Percentiles rank a stretch among this genome's conserved stretches.
Conservation (phyloP, 2,113 vertebrate genomes). For the Merops nubicus region DNA sequence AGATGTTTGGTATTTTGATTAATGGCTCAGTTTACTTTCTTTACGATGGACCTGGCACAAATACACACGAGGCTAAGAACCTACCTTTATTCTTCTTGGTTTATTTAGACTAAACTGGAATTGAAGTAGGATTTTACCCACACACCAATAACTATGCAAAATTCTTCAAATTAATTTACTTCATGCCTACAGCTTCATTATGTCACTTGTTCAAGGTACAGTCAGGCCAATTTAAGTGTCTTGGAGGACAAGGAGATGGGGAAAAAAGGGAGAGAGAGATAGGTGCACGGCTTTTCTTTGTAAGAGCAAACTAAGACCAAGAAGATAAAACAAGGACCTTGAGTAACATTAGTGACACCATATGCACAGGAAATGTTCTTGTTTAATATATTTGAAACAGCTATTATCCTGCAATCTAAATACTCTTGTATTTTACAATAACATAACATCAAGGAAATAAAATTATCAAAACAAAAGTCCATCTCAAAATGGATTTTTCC, state of each 20-base stretch:
- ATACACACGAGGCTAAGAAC: neutral
- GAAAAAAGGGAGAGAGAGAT: neutral
- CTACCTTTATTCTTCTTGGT: neutral
- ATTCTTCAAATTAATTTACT: neutral
- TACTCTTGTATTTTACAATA: neutral
- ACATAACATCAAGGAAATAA: neutral
- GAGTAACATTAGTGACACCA: neutral
- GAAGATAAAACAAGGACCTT: neutral
- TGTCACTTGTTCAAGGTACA: neutral
- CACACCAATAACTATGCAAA: neutral
- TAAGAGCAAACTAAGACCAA: neutral
- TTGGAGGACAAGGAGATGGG: accelerated
- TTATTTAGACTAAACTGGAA: neutral
- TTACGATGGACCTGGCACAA: neutral
- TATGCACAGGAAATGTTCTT: neutral
- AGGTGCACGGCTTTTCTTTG: neutral
- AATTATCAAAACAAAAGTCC: neutral
- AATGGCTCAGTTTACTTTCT: neutral
- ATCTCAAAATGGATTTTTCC: neutral
- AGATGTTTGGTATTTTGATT: neutral
- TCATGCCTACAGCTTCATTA: neutral
- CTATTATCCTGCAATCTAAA: neutral
- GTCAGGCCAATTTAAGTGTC: neutral
- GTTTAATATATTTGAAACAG: neutral
- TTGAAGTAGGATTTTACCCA: neutral